Conservation (phyloP, 2,797 vertebrate species). For the Acomys russatus region DNA sequence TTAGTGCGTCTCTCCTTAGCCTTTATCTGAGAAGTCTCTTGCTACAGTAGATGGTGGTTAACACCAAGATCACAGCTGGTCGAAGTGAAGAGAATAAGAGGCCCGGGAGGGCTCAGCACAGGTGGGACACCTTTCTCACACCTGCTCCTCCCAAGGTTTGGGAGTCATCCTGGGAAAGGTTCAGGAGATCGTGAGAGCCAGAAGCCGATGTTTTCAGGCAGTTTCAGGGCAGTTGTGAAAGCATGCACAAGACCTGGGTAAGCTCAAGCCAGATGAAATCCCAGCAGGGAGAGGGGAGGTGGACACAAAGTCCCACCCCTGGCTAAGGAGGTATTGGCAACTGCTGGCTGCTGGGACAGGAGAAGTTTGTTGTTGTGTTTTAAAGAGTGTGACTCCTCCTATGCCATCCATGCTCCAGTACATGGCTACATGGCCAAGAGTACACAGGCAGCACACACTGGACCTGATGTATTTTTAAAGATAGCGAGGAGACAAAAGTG, state of each 20-base stretch:
- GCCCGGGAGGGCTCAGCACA: neutral
- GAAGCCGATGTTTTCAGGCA: neutral
- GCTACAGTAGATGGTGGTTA: too few relatives aligned
- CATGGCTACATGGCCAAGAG: neutral
- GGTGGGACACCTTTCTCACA: neutral
- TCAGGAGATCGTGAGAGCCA: neutral
- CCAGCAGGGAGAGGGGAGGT: neutral
- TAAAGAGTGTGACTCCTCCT: neutral
- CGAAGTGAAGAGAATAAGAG: neutral
- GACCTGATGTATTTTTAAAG: neutral
- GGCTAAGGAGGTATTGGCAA: neutral
- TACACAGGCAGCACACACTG: neutral
- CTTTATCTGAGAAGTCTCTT: neutral
- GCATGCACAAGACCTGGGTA: neutral
- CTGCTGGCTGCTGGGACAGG: neutral
- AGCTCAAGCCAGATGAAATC: neutral
- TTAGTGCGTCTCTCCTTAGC: neutral
- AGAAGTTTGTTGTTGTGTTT: neutral
- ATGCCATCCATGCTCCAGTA: neutral
- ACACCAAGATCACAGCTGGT: neutral
- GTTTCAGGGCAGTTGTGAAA: neutral
- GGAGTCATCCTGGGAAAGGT: neutral
- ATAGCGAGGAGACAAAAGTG: neutral
- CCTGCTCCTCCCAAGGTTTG: neutral
- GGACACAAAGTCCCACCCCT: neutral